Conservation (phyloP, 1,140 invertebrate genomes). For the Drosophila jambulina region DNA sequence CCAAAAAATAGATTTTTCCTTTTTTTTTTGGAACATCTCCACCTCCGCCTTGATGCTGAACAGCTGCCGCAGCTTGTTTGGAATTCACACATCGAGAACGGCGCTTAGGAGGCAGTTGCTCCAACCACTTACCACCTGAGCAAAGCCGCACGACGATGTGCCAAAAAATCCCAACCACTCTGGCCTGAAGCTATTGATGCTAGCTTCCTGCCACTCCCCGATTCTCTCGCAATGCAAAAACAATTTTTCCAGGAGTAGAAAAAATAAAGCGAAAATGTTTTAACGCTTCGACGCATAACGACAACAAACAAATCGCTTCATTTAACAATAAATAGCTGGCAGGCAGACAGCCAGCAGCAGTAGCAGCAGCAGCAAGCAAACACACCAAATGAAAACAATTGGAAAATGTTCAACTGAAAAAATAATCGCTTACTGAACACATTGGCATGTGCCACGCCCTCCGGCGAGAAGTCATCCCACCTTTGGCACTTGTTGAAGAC, state of each 20-base stretch:
- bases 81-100: slow-evolving; percentile 68
- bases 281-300: slow-evolving; percentile 77
- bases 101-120: slow-evolving; percentile 42
- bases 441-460: slow-evolving; percentile 60
- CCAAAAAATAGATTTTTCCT: neutral
- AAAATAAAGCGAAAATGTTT: slow-evolving; percentile 84
- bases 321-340: slow-evolving; percentile 83
- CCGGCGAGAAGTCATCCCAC: slow-evolving; percentile 37
- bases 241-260: slow-evolving; percentile 74
- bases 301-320: slow-evolving; percentile 83
- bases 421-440: slow-evolving; percentile 83
- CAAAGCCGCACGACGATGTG: slow-evolving; percentile 41
- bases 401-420: slow-evolving; percentile 74
- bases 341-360: slow-evolving; percentile 16
- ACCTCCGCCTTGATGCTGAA: slow-evolving; percentile 20
- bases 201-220: neutral
- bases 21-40: neutral
- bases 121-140: slow-evolving; percentile 33
- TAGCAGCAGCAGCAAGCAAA: slow-evolving; percentile 34
- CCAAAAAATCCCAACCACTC: slow-evolving; percentile 69
- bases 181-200: slow-evolving; percentile 33
- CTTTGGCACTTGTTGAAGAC: slow-evolving; percentile 57
- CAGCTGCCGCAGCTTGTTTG: slow-evolving; percentile 72
- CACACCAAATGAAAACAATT: slow-evolving; percentile 67
- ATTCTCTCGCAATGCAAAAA: slow-evolving; percentile 52